Evolutionary conservation across 2,888 invertebrate genomes (phyloP).

Genomic region (Oxytorus armatus): DNA sequence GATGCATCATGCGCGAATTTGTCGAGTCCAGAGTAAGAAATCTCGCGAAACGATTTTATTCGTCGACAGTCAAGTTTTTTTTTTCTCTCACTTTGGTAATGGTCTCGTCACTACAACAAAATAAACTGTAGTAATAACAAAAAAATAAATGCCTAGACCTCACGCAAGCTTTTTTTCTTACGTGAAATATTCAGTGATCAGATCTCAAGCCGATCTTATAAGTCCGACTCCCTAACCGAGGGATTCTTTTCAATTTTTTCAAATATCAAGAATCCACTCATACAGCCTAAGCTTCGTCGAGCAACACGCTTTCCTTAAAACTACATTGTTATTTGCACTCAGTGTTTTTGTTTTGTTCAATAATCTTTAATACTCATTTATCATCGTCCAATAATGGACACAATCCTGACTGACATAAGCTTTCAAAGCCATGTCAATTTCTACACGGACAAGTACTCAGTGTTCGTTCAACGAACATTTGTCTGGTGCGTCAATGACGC

Average conservation of each 20-base stretch:
- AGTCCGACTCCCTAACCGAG: background rate
- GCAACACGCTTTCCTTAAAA: slow-evolving; percentile 22
- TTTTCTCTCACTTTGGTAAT: slow-evolving; percentile 14
- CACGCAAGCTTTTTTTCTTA: no score
- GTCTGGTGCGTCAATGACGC: no score
- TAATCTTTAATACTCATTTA: background rate
- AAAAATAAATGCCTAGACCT: slow-evolving; percentile 46
- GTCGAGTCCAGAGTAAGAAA: slow-evolving; percentile 33
- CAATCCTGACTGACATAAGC: background rate
- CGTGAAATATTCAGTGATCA: background rate
- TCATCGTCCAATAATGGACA: background rate
- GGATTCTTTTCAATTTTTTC: background rate
- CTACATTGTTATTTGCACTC: background rate
- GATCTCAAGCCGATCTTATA: background rate
- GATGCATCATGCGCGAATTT: slow-evolving; percentile 54
- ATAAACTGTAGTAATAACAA: slow-evolving; percentile 66
- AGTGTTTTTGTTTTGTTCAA: background rate
- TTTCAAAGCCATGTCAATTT: background rate
- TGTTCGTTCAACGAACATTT: background rate
- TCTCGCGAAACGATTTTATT: slow-evolving; percentile 1
- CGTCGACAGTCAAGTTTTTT: slow-evolving; percentile 13
- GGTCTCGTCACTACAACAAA: slow-evolving; percentile 65
- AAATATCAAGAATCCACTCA: background rate
- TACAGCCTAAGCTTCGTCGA: background rate
- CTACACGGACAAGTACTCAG: background rate